phyloP scores from a whole-genome alignment of 2,113 vertebrate species.

The Festucalex cinctus region DNA sequence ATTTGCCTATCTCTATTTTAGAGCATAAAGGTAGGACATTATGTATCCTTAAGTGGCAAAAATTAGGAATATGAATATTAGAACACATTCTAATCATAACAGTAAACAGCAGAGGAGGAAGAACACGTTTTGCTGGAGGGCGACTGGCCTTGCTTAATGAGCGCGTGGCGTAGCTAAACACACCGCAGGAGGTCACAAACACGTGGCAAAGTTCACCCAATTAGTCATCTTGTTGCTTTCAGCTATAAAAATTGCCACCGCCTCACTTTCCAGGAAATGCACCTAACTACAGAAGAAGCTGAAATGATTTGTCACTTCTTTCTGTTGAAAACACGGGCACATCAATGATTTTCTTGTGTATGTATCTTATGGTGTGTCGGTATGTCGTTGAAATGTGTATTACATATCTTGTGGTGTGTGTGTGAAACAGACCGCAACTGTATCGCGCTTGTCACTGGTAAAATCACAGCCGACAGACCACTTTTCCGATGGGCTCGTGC shows the following conservation, averaged over 20 bases:
- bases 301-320: too few species aligned
- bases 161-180: slow-evolving; percentile 3
- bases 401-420: neutral
- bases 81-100: too few species aligned
- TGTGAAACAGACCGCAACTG: slow-evolving; percentile 4
- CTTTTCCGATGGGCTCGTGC: slow-evolving; percentile 56
- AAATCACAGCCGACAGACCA: slow-evolving; percentile 82
- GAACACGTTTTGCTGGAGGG: too few species aligned
- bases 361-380: neutral
- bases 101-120: too few species aligned
- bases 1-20: too few species aligned
- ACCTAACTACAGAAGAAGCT: slow-evolving; percentile 37
- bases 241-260: slow-evolving; percentile 26
- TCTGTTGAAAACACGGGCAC: too few species aligned
- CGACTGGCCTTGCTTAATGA: slow-evolving; percentile 14
- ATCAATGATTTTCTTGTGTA: too few species aligned
- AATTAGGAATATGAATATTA: too few species aligned
- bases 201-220: slow-evolving; percentile 31
- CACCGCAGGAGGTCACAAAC: slow-evolving; percentile 21
- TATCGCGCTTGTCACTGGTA: slow-evolving; percentile 65
- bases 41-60: too few species aligned
- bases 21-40: too few species aligned
- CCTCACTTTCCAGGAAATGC: slow-evolving; percentile 25
- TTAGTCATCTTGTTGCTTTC: slow-evolving; percentile 21
- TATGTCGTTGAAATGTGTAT: neutral